Evolutionary conservation across 2,888 invertebrate genomes (phyloP).

Genomic region (Caenorhabditis sp.): DNA sequence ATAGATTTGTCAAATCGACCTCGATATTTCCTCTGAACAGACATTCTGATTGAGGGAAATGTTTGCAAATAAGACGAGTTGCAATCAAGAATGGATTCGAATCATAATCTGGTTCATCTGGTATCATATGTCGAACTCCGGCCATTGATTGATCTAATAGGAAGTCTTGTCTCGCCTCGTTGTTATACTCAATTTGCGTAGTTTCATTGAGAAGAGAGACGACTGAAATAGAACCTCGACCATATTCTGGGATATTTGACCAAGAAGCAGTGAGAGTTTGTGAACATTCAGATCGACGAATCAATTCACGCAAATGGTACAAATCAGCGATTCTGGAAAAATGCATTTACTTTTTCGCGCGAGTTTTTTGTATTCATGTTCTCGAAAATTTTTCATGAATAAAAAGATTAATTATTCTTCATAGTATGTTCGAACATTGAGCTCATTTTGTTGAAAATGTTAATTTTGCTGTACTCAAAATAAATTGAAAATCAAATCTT

Average conservation of each 20-base stretch:
- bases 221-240: conserved; percentile 28
- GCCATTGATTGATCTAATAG: conserved; percentile 31
- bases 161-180: conserved; percentile 31
- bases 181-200: conserved; percentile 24
- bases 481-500: no score
- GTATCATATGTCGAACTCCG: conserved; percentile 46
- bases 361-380: no score
- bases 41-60: conserved; percentile 31
- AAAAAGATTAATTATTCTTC: no score
- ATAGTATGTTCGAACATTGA: no score
- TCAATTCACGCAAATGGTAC: conserved; percentile 41
- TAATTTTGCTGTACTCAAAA: no score
- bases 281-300: conserved; percentile 36
- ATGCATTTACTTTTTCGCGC: no score
- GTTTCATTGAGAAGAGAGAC: conserved; percentile 44
- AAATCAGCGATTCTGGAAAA: conserved; percentile 43
- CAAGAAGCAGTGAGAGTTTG: conserved; percentile 46
- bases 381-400: no score
- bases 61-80: conserved; percentile 35
- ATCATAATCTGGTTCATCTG: conserved; percentile 39
- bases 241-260: conserved; percentile 27
- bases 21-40: conserved; percentile 32
- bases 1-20: conserved; percentile 32
- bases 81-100: conserved; percentile 29
- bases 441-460: no score